Base-by-base conservation (phyloP, 2,888 invertebrate genomes). In the Apamea anceps region DNA sequence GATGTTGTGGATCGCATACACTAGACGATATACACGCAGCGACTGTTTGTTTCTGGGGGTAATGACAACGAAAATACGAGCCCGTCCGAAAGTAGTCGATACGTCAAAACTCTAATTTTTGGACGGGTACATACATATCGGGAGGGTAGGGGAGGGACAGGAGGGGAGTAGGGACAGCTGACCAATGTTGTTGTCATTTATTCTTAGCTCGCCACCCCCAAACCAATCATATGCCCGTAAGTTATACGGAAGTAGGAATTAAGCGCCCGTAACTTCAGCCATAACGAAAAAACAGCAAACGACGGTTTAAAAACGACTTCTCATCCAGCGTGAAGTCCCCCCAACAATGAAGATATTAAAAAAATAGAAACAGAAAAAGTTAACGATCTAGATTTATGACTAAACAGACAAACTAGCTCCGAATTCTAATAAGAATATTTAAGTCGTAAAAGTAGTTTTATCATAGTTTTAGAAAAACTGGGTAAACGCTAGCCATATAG, bases 301-400 rank as follows among this genome's bases (percentile, higher is more conserved):
- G 25, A 28, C 12, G 37, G 12, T 18, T 54, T 25, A 12, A n/a
- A 12, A 28, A 54, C 37, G 66, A 72, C 45, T 32, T 3, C 6
- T 18, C 15, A 45, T 1, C 68, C 1, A 80, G 28, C 63, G 71
- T 74, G 28, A 37, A 57, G 1, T 1, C 8, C 10, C 21, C n/a
- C n/a, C 21, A 81, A 67, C 6, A 80, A 21, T 21, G 0, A 28
- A 15, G 8, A 54, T 3, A 66, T 76, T n/a, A 57, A 75, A 70
- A 54, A 62, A 25, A 62, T 37, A 42, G 15, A 62, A 78, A 74
- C 54, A 37, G 48, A 70, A 72, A 78, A 72, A 70, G 18, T 57
- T 79, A 66, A 84, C 54, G 75, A 84, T 78, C 81, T 75, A 79
- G 48, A 81, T 86, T 81, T 84, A 86, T 84, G 32, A 66, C 68